Percentiles rank a stretch among this genome's conserved stretches.
Evolutionary conservation across 2,888 invertebrate genomes (phyloP).

Genomic region (Siphonodentalium dalli): DNA sequence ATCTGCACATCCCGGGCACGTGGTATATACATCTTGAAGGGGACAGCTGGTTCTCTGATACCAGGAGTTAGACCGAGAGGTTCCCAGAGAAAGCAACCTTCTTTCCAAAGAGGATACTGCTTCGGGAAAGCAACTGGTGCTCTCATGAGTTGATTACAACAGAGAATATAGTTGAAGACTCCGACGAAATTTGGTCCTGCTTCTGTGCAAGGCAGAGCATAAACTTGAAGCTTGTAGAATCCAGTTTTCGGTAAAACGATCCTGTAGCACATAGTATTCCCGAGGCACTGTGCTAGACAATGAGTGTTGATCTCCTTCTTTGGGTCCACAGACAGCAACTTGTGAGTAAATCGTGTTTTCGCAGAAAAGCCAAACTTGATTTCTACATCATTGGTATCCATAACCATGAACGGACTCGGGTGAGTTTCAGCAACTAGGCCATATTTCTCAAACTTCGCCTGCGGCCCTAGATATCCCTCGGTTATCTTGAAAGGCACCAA

Average conservation of each 20-base stretch:
- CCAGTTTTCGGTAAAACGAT: conserved; percentile 44
- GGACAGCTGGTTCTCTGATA: conserved; percentile 34
- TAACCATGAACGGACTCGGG: conserved; percentile 42
- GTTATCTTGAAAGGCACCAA: conserved; percentile 47
- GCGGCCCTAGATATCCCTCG: conserved; percentile 50
- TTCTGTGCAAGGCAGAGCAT: conserved; percentile 45
- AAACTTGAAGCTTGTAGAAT: conserved; percentile 54
- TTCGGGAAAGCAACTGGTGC: conserved; percentile 47
- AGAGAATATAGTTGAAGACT: conserved; percentile 49
- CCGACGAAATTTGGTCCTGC: conserved; percentile 52
- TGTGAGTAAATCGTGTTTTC: conserved; percentile 42
- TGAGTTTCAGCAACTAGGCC: conserved; percentile 42
- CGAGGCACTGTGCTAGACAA: conserved; percentile 41
- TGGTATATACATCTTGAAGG: conserved; percentile 43
- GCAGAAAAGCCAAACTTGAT: conserved; percentile 40
- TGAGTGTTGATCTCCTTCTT: conserved; percentile 46
- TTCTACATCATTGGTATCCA: conserved; percentile 39
- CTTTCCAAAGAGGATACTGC: conserved; percentile 52
- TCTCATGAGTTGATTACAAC: conserved; percentile 31
- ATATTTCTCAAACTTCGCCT: conserved; percentile 48
- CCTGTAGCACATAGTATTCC: conserved; percentile 39
- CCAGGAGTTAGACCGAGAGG: conserved; percentile 45
- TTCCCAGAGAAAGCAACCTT: conserved; percentile 47
- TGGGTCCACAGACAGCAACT: conserved; percentile 43
- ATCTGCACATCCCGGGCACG: conserved; percentile 45